Percentiles rank a stretch among this genome's conserved stretches.
These are phyloP conservation scores for Mesembrinibis cayennensis DNA, from an alignment of 2,113 vertebrate species.

Conservation along the genomic window DNA sequence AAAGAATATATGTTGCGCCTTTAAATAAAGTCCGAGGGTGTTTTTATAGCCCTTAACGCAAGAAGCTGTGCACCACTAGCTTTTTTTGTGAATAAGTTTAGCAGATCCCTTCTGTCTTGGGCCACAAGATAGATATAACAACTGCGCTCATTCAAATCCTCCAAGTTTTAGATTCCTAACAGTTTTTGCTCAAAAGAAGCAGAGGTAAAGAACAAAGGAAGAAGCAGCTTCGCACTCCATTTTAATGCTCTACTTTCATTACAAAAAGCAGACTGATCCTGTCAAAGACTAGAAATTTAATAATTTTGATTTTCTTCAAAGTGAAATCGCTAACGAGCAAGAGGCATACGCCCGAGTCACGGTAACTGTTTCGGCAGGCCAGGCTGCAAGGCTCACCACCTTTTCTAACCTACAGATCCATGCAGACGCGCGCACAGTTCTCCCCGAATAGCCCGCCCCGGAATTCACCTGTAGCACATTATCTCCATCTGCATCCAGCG, in stretches of 20 bases:
- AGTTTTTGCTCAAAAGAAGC: background rate
- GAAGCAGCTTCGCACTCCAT: background rate
- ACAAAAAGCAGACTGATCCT: rapidly evolving
- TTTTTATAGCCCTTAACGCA: background rate
- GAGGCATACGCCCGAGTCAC: rapidly evolving
- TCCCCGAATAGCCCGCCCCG: rapidly evolving
- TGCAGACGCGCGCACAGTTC: rapidly evolving
- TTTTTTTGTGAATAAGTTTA: background rate
- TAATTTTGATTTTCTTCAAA: background rate
- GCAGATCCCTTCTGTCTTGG: background rate
- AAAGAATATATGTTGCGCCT: rapidly evolving
- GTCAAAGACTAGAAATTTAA: background rate
- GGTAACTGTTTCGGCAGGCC: rapidly evolving
- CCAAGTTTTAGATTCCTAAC: background rate
- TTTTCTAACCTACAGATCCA: background rate
- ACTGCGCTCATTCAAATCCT: background rate
- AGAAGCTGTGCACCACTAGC: background rate
- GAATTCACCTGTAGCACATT: conserved; percentile 86
- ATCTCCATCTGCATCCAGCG: conserved; percentile 90
- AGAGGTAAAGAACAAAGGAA: background rate
- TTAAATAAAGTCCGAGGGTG: rapidly evolving
- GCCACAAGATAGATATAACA: background rate
- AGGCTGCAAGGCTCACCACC: rapidly evolving
- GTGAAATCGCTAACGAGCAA: background rate
- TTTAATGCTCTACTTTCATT: rapidly evolving